Percentiles rank a stretch among this genome's conserved stretches.
Conservation (phyloP, 2,113 vertebrate species). For the Jacana jacana region DNA sequence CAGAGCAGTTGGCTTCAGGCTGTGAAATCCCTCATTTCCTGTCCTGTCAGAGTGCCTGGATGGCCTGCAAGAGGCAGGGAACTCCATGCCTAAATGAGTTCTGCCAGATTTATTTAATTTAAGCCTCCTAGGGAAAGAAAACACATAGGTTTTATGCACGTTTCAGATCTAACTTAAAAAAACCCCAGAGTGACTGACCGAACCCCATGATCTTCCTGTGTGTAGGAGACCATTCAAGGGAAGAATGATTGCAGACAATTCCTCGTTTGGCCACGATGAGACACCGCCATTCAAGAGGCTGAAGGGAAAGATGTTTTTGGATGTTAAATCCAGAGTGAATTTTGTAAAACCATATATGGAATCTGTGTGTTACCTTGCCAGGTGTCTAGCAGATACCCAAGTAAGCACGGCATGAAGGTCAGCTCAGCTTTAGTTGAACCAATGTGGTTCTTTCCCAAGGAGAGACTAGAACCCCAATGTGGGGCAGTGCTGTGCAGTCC, state of each 20-base stretch:
- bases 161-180: background rate
- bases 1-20: background rate
- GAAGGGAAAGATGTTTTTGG: background rate
- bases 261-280: accelerated
- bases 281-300: background rate
- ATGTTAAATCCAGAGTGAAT: background rate
- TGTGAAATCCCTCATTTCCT: background rate
- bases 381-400: background rate
- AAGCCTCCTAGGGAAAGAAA: background rate
- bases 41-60: background rate
- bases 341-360: background rate
- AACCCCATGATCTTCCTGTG: background rate
- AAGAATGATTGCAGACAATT: background rate
- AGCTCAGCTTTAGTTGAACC: background rate
- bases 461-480: background rate
- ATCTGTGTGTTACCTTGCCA: background rate
- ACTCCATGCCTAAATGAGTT: background rate
- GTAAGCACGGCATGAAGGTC: background rate
- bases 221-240: background rate
- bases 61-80: background rate
- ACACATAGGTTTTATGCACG: background rate
- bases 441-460: background rate
- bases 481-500: background rate
- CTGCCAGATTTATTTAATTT: background rate
- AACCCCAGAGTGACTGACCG: background rate